Conservation (phyloP, 1,140 invertebrate genomes). For the Hormaphis cornu region DNA sequence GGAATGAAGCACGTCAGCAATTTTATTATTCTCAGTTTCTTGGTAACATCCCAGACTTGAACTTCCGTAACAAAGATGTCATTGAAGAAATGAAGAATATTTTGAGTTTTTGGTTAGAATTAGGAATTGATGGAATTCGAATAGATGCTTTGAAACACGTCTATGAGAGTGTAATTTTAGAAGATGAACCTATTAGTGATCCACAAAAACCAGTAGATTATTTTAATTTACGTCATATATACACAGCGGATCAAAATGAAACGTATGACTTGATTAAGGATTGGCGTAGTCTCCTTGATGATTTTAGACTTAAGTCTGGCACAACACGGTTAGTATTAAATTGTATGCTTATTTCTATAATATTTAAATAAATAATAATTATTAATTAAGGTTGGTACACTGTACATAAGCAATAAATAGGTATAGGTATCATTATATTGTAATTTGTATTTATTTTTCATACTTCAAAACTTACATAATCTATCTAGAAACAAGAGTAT, state of each 20-base stretch:
- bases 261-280: conserved; percentile 49
- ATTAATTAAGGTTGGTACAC: too few relatives aligned
- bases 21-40: conserved; percentile 66
- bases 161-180: conserved; percentile 42
- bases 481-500: too few relatives aligned
- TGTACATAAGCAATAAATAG: too few relatives aligned
- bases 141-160: conserved; percentile 51
- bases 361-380: too few relatives aligned
- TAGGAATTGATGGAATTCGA: conserved; percentile 60
- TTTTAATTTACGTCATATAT: conserved; percentile 46
- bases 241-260: conserved; percentile 53
- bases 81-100: conserved; percentile 48
- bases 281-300: conserved; percentile 18
- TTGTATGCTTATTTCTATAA: too few relatives aligned
- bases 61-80: conserved; percentile 54
- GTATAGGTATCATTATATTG: too few relatives aligned
- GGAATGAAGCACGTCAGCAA: conserved; percentile 52
- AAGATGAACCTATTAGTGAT: conserved; percentile 39
- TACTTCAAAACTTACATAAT: too few relatives aligned
- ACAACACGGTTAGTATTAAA: neutral
- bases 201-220: neutral
- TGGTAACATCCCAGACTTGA: conserved; percentile 61
- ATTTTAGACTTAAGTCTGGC: neutral
- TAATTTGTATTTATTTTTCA: too few relatives aligned
- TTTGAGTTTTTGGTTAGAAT: conserved; percentile 53